phyloP scores from a whole-genome alignment of 2,888 invertebrate species.

The Sphinx pinastri region DNA sequence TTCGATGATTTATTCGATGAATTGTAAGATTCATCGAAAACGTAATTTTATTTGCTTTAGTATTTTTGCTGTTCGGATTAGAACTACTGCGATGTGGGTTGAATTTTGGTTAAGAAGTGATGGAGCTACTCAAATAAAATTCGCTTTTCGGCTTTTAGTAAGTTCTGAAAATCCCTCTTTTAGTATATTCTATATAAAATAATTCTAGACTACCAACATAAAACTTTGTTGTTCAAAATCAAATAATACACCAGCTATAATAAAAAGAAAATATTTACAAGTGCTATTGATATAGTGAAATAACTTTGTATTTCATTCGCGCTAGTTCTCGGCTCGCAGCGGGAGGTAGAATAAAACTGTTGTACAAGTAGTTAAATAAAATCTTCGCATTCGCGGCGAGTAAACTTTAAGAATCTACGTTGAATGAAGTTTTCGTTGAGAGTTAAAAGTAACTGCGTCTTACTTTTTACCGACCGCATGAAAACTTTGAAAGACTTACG shows the following conservation, averaged over 20 bases:
- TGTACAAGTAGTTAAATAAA: conserved; percentile 20
- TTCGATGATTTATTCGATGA: conserved; percentile 17
- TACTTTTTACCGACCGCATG: conserved; percentile 1
- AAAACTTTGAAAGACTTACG: neutral
- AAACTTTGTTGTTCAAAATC: neutral
- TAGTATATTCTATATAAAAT: no score
- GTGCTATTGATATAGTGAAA: neutral
- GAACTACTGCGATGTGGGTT: neutral
- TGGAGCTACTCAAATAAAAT: neutral
- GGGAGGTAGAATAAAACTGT: conserved; percentile 10
- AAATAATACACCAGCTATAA: neutral
- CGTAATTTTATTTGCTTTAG: neutral
- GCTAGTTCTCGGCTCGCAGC: neutral
- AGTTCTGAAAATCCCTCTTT: no score
- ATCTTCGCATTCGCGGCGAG: conserved; percentile 17
- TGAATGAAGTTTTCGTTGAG: neutral
- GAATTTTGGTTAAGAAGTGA: neutral
- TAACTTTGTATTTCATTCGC: neutral
- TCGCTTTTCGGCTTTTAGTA: no score
- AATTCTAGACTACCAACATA: no score
- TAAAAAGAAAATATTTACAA: neutral
- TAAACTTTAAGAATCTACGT: conserved; percentile 11
- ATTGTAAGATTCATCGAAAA: conserved; percentile 13
- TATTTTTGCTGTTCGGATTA: neutral
- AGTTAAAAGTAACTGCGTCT: conserved; percentile 20